Conservation (phyloP, 1,140 invertebrate genomes). For the Drosophila lowei region DNA sequence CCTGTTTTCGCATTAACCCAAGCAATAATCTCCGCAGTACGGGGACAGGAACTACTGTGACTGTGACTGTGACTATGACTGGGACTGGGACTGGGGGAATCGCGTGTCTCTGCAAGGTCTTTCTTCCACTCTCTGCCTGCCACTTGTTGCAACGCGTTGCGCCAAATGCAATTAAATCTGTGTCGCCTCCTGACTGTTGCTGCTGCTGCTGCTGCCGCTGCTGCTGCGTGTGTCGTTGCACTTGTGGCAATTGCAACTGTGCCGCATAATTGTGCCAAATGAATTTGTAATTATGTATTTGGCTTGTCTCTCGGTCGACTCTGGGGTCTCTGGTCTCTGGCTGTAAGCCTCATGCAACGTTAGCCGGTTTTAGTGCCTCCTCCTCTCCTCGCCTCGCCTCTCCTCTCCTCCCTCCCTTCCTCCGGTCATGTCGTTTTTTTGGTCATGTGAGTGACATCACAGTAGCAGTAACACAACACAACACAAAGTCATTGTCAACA, state of each 20-base stretch:
- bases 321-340: background rate
- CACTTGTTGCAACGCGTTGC: constrained; percentile 69
- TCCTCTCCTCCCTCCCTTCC: constrained; percentile 31
- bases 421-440: constrained; percentile 24
- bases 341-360: constrained; percentile 41
- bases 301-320: constrained; percentile 28
- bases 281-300: constrained; percentile 80
- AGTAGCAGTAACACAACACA: constrained; percentile 44
- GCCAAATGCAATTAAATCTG: constrained; percentile 79
- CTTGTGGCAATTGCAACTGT: constrained; percentile 65
- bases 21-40: background rate
- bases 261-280: constrained; percentile 81
- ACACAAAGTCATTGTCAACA: constrained; percentile 57
- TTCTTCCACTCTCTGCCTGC: constrained; percentile 9
- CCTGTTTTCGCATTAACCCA: constrained; percentile 44
- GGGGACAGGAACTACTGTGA: background rate
- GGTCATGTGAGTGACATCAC: constrained; percentile 59
- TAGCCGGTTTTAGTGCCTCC: constrained; percentile 30
- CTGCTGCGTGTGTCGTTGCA: constrained; percentile 21
- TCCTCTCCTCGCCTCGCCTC: constrained; percentile 21
- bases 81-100: background rate
- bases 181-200: constrained; percentile 43
- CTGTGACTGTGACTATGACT: background rate
- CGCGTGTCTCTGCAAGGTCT: constrained; percentile 9
- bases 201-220: constrained; percentile 9